phyloP scores from a whole-genome alignment of 1,140 invertebrate species.

The Bombus fervidus region DNA sequence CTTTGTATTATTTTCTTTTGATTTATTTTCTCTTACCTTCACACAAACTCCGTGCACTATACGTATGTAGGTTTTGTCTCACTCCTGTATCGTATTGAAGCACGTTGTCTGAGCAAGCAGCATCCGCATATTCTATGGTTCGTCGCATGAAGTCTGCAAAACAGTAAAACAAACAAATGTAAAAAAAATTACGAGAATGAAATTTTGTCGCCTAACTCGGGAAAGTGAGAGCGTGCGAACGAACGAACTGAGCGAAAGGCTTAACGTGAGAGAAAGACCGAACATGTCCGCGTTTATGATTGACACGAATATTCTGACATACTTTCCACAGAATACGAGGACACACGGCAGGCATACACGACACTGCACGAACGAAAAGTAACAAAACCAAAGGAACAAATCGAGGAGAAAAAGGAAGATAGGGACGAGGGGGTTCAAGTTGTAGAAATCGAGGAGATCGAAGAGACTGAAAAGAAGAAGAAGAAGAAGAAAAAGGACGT shows the following conservation, averaged over 20 bases:
- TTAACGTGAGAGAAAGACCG: slow-evolving; percentile 12
- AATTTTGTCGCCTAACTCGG: neutral
- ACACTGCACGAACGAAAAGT: slow-evolving; percentile 80
- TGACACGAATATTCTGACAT: slow-evolving; percentile 80
- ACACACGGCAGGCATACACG: slow-evolving; percentile 81
- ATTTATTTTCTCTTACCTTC: neutral
- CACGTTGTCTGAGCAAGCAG: slow-evolving; percentile 58
- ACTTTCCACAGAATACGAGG: slow-evolving; percentile 83
- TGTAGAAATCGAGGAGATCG: slow-evolving; percentile 70
- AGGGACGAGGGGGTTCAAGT: slow-evolving; percentile 76
- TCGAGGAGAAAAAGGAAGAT: slow-evolving; percentile 71
- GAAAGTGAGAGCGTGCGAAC: slow-evolving; percentile 21
- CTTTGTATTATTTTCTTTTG: neutral
- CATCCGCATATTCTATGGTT: slow-evolving; percentile 42
- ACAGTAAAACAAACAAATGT: neutral
- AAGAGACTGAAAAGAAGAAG: slow-evolving; percentile 58
- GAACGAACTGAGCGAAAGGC: slow-evolving; percentile 19
- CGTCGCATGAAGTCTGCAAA: slow-evolving; percentile 47
- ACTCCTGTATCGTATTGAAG: slow-evolving; percentile 51
- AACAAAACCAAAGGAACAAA: slow-evolving; percentile 75
- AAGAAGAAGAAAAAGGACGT: slow-evolving; percentile 65
- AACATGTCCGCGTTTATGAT: slow-evolving; percentile 56
- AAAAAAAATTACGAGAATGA: neutral
- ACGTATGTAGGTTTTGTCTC: slow-evolving; percentile 24
- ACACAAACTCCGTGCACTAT: slow-evolving; percentile 34